phyloP scores from a whole-genome alignment of 2,113 vertebrate species.

The Limnothrissa miodon region DNA sequence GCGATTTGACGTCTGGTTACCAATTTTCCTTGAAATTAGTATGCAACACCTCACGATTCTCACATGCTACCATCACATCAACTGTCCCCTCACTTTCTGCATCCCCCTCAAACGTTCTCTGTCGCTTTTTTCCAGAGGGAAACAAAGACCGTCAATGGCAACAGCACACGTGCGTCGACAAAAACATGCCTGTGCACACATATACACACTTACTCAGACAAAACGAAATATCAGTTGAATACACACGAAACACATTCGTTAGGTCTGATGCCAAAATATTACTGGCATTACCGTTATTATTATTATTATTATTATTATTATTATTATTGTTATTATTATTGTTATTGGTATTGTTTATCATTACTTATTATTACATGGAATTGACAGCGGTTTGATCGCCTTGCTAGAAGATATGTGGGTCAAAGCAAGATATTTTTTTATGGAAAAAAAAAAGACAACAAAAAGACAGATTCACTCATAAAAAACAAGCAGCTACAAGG shows the following conservation, averaged over 20 bases:
- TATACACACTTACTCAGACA: slow-evolving; percentile 19
- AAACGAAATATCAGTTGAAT: background rate
- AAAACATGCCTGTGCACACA: slow-evolving; percentile 37
- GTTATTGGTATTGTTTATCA: background rate
- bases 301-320: background rate
- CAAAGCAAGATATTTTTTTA: background rate
- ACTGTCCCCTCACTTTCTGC: background rate
- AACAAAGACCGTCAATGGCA: slow-evolving; percentile 53
- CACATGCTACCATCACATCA: background rate
- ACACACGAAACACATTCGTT: background rate
- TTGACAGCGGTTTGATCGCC: background rate
- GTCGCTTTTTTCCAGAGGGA: slow-evolving; percentile 47
- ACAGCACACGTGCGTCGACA: slow-evolving; percentile 63
- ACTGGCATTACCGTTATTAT: background rate
- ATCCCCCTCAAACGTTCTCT: slow-evolving; percentile 21
- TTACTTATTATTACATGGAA: background rate
- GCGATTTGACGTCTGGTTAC: background rate
- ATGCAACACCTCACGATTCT: background rate
- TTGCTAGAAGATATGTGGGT: background rate
- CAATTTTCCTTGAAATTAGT: background rate
- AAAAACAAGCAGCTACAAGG: background rate
- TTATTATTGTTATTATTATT: background rate
- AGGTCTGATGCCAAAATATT: background rate
- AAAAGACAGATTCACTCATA: background rate
- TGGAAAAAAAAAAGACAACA: background rate